These are phyloP conservation scores for Escarpia spicata DNA, from an alignment of 2,888 invertebrate species.

Conservation along the genomic window DNA sequence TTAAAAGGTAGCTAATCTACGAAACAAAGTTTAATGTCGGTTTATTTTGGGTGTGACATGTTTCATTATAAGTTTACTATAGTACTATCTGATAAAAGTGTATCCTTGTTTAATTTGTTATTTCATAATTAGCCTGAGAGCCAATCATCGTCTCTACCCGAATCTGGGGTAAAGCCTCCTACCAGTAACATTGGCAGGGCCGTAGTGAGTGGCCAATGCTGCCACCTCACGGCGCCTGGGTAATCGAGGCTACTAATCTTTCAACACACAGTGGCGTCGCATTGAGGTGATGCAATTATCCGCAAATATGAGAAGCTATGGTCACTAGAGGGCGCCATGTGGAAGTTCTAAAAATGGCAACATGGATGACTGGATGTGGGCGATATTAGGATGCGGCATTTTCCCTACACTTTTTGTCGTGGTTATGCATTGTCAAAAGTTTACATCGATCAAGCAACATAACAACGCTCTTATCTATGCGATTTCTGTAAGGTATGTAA, in stretches of 20 bases:
- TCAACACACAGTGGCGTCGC: not conserved
- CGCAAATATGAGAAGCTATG: not conserved
- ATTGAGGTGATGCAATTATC: not conserved
- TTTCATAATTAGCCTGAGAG: too few relatives aligned
- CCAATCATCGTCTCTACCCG: too few relatives aligned
- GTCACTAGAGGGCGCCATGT: not conserved
- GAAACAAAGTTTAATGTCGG: too few relatives aligned
- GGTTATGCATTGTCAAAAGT: not conserved
- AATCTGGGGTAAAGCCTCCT: too few relatives aligned
- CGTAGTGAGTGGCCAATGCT: too few relatives aligned
- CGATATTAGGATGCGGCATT: conserved; percentile 3
- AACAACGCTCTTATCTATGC: not conserved
- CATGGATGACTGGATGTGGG: not conserved
- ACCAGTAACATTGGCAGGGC: too few relatives aligned
- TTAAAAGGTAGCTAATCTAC: too few relatives aligned
- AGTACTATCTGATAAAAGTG: too few relatives aligned
- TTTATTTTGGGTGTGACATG: too few relatives aligned
- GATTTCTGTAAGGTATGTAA: not conserved
- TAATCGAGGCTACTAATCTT: not conserved
- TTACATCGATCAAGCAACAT: not conserved
- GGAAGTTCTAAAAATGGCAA: not conserved
- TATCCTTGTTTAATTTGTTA: too few relatives aligned
- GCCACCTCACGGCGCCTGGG: too few relatives aligned
- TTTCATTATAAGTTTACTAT: too few relatives aligned
- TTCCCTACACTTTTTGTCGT: not conserved